phyloP scores from a whole-genome alignment of 2,113 vertebrate species.

The Paratilapia polleni region DNA sequence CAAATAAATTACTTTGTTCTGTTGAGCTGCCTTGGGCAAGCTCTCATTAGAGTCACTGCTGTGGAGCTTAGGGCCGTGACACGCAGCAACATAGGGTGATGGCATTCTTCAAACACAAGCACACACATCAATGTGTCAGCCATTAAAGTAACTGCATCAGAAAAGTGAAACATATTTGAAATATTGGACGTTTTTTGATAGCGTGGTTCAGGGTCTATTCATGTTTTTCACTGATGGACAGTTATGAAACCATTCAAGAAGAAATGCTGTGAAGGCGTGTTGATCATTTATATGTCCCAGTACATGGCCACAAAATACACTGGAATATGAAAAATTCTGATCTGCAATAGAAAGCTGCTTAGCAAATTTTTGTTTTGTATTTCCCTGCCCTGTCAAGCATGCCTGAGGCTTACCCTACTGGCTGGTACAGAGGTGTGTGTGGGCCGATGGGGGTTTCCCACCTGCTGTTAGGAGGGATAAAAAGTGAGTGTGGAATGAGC shows the following conservation, averaged over 20 bases:
- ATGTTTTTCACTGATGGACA: neutral
- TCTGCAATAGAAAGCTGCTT: slow-evolving; percentile 6
- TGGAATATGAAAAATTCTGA: neutral
- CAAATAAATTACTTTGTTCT: slow-evolving; percentile 50
- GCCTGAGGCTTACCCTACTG: slow-evolving; percentile 30
- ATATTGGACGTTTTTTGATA: neutral
- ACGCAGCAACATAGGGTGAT: neutral
- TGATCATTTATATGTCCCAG: neutral
- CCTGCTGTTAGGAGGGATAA: slow-evolving; percentile 40
- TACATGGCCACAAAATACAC: slow-evolving; percentile 1
- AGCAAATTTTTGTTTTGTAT: neutral
- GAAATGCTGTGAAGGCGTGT: neutral
- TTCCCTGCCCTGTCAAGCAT: neutral
- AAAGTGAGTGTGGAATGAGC: slow-evolving; percentile 63
- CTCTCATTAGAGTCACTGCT: slow-evolving; percentile 42
- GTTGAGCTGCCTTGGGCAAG: slow-evolving; percentile 29
- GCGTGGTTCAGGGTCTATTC: neutral
- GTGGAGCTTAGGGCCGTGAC: slow-evolving; percentile 15
- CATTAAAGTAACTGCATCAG: neutral
- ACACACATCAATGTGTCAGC: neutral
- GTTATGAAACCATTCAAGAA: neutral
- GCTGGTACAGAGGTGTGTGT: slow-evolving; percentile 32
- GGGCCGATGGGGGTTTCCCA: slow-evolving; percentile 55
- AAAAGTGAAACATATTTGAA: neutral
- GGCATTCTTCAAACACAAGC: neutral